A percentile compares a stretch with the other conserved stretches of the same genome.
Evolutionary conservation across 2,113 vertebrate species (phyloP).

Genomic region (Conger conger): DNA sequence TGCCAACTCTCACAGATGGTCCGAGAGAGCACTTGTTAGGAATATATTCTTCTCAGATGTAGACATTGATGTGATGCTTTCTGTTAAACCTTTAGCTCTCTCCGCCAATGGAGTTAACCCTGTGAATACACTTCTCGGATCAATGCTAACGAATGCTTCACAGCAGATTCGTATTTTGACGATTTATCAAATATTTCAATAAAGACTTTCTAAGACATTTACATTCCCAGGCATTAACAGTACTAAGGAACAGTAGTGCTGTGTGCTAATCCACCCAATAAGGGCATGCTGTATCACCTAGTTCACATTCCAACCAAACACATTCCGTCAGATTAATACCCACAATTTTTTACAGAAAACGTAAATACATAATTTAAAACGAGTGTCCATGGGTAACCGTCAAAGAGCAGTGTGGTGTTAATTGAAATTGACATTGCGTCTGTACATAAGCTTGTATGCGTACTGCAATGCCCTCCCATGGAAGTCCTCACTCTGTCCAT

Average conservation of each 20-base stretch:
- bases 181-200: too few relatives aligned
- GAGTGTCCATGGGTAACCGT: neutral
- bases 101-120: neutral
- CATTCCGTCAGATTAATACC: neutral
- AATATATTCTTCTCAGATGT: neutral
- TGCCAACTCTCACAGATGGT: neutral
- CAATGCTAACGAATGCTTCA: neutral
- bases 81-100: neutral
- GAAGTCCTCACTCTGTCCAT: neutral
- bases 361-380: too few relatives aligned
- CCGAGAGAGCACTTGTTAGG: neutral
- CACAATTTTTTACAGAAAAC: too few relatives aligned
- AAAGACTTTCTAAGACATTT: too few relatives aligned
- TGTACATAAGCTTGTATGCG: neutral
- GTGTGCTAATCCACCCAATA: too few relatives aligned
- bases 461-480: neutral
- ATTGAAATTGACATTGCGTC: neutral
- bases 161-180: too few relatives aligned
- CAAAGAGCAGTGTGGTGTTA: neutral
- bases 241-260: too few relatives aligned
- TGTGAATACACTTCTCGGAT: neutral
- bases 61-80: neutral
- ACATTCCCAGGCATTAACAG: too few relatives aligned
- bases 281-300: neutral
- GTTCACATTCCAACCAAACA: neutral